Evolutionary conservation across 2,113 vertebrate species (phyloP), one percentile per base, ranked within the genome.

Genomic region (Pluvialis apricaria): DNA sequence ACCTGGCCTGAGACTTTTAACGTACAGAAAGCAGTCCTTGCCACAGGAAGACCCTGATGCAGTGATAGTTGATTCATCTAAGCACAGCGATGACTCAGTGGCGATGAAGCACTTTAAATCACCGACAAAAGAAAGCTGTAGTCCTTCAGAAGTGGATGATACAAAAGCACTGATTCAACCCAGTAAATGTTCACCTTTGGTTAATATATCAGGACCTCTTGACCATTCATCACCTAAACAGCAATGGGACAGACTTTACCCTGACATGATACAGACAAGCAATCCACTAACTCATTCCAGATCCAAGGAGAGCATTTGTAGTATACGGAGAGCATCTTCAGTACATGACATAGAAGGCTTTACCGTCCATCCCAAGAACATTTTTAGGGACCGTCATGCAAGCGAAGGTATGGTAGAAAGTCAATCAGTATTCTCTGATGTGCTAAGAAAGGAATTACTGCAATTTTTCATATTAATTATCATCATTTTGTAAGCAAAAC

Each of bases 341-440:
- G 99, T 99, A 82, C 99, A 99, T 55, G 99, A 99, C 92, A 99
- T 99, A 75, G 99, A 99, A 98, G 99, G 98, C 90, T 99, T 99
- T 96, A 98, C 96, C 71, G 93, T 98, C 90, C 99, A 99, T 78
- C 98, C 98, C 96, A 99, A 99, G 97, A 98, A 96, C 28, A 38
- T 98, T 85, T 99, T 99, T 97, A 98, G 99, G 97, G 99, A 99
- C 90, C 98, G 99, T 29, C 99, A 99, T 3, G 97, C 98, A 77
- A 99, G 98, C 81, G 99, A 99, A 99, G 99, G 99, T 99, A 99
- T 34, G 96, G 86, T 94, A 88, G 42, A 92, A 83, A 79, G 62
- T 65, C 51, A 52, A 78, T 93, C n/a, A 20, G 36, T 94, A 64
- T 73, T 88, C 77, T 89, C 32, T 88, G 79, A 66, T 61, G 6